Conservation (phyloP, 2,113 vertebrate genomes). For the Pleuronectes platessa region DNA sequence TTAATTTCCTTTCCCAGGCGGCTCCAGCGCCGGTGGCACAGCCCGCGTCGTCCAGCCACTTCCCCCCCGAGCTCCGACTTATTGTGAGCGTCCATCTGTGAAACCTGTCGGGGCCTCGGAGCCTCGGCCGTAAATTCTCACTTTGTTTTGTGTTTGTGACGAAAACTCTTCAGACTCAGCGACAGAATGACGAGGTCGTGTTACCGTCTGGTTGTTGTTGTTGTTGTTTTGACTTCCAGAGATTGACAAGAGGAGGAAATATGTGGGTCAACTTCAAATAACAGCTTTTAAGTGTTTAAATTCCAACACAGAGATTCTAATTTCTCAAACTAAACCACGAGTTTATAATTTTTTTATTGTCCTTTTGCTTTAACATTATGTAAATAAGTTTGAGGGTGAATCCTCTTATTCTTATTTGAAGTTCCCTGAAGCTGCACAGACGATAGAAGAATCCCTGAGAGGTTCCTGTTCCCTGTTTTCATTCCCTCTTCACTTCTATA, state of each 20-base stretch:
- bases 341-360: background rate
- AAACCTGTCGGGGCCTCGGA: constrained; percentile 10
- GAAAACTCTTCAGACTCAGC: background rate
- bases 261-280: too few relatives aligned
- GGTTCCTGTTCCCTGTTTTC: constrained; percentile 1
- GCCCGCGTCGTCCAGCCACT: constrained; percentile 40
- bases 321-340: background rate
- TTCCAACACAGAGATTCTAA: background rate
- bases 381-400: too few relatives aligned
- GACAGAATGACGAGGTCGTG: background rate
- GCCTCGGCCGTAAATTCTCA: background rate
- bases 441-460: background rate
- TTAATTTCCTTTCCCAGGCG: constrained; percentile 82
- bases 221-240: background rate
- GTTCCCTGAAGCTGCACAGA: background rate
- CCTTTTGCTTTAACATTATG: background rate
- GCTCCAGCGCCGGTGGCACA: constrained; percentile 63
- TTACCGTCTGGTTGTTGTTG: background rate
- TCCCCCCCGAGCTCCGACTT: constrained; percentile 28
- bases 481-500: background rate
- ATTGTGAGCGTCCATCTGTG: constrained; percentile 26
- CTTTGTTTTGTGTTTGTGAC: background rate
- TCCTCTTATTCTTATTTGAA: background rate
- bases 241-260: too few relatives aligned
- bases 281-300: background rate